Percentiles rank a stretch among this genome's conserved stretches.
Evolutionary conservation across 2,113 vertebrate genomes (phyloP).

Genomic region (Heptranchias perlo): DNA sequence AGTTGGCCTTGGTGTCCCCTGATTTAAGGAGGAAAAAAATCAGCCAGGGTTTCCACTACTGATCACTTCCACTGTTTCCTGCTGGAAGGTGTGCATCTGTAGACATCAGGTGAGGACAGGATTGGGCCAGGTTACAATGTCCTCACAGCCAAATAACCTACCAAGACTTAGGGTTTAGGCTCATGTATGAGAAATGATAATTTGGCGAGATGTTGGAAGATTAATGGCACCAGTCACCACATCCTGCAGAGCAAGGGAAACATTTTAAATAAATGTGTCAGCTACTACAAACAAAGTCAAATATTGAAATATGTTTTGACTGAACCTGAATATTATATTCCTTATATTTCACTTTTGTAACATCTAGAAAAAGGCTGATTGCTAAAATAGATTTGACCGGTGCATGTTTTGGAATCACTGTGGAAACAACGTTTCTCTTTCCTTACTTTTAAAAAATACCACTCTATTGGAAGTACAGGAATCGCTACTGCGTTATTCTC

Average conservation of each 20-base stretch:
- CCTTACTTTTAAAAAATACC: background rate
- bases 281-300: background rate
- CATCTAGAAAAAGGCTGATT: background rate
- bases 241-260: background rate
- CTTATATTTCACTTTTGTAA: background rate
- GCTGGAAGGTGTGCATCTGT: background rate
- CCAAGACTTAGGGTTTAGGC: background rate
- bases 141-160: background rate
- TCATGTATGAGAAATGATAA: background rate
- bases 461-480: background rate
- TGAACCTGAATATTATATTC: background rate
- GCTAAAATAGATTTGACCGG: background rate
- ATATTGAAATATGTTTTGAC: background rate
- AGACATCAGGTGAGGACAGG: background rate
- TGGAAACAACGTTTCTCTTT: background rate
- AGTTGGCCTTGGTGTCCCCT: background rate
- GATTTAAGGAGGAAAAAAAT: background rate
- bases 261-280: too few species aligned
- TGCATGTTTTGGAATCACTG: background rate
- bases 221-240: background rate
- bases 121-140: background rate
- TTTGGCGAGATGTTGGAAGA: background rate
- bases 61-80: background rate
- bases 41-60: background rate
- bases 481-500: background rate